Base-by-base conservation (phyloP, 2,888 invertebrate species). In the Drosophila cognata region DNA sequence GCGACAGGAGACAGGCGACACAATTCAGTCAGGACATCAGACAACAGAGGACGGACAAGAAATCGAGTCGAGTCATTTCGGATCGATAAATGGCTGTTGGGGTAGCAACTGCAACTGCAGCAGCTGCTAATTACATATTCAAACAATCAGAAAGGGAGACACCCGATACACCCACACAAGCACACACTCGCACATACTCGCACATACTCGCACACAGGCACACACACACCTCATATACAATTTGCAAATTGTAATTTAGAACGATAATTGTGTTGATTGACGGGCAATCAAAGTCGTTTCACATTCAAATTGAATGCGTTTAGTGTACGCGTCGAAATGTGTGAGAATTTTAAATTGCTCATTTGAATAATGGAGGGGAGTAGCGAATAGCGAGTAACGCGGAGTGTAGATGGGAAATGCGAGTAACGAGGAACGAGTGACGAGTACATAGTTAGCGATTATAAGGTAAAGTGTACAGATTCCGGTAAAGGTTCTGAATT, bases 271-370 rank as follows among this genome's bases (percentile, higher is more conserved):
- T 65, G 62, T 53, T 68, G 77, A 78, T 76, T 51, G 78, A 68
- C 72, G 62, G 46, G 33, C 81, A 80, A 72, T 80, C 80, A 68
- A 71, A 62, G 48, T 35, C 76, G 46, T 79, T 71, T 79, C 67
- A 76, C 63, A 63, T 57, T n/a, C 71, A 75, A 75, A 71, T 62
- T 78, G 64, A 64, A 78, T 52, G 48, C 43, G 41, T 6, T 56
- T 65, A 28, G 33, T 50, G 55, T 41, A 5, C 11, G 18, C 16
- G 57, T 43, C 8, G 21, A 41, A 57, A 31, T 43, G 31, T 21
- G 29, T 16, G 13, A 4, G 21, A 41, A 41, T 29, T 29, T 13
- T 21, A 13, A 5, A 28, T 55, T 28, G 10, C 2, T 2, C 4
- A 21, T 25, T 46, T 8, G 46, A 43, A 43, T 21, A 21, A 21